phyloP scores from a whole-genome alignment of 2,113 vertebrate species.

The Brienomyrus brachyistius region DNA sequence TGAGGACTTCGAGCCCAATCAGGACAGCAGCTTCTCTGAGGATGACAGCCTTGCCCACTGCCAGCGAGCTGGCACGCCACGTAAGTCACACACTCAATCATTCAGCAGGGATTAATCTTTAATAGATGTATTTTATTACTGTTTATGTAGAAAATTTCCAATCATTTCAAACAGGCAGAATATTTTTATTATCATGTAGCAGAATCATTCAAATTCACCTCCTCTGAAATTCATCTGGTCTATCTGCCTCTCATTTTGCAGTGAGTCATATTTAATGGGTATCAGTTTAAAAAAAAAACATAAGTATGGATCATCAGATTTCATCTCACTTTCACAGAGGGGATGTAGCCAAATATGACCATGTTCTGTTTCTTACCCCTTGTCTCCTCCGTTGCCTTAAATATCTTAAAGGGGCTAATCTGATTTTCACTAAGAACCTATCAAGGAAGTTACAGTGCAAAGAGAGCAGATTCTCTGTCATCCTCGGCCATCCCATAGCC shows the following conservation, averaged over 20 bases:
- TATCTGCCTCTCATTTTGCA: background rate
- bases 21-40: conserved; percentile 97
- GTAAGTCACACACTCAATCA: conserved; percentile 49
- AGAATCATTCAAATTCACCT: background rate
- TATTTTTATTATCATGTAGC: background rate
- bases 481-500: background rate
- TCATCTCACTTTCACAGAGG: background rate
- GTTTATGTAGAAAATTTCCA: background rate
- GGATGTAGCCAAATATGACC: background rate
- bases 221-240: background rate
- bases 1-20: conserved; percentile 93
- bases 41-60: conserved; percentile 75
- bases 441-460: background rate
- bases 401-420: background rate
- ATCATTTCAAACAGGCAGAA: background rate
- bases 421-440: background rate
- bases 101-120: background rate
- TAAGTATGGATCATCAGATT: background rate
- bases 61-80: conserved; percentile 72
- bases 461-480: background rate
- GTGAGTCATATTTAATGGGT: background rate
- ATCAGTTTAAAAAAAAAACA: background rate
- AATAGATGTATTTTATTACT: background rate
- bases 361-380: background rate
- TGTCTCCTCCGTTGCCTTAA: background rate